These are phyloP conservation scores for Pterocles burchelli DNA, from an alignment of 2,113 vertebrate genomes.

Conservation along the genomic window DNA sequence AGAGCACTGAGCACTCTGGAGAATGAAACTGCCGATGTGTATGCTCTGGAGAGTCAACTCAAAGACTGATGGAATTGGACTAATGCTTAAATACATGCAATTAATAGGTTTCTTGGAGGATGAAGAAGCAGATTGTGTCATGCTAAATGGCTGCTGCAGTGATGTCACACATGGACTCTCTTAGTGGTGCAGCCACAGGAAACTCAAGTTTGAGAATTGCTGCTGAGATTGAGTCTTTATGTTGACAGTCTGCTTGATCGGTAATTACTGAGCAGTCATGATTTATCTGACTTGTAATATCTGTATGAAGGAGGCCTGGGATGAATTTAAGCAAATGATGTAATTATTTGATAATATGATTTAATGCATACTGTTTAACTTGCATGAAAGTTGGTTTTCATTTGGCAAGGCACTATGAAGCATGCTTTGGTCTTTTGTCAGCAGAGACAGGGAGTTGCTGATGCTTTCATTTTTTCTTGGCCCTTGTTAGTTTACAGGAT, in stretches of 20 bases:
- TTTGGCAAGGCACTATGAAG: not conserved
- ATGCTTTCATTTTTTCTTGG: constrained; percentile 61
- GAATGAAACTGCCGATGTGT: not conserved
- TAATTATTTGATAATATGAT: constrained; percentile 33
- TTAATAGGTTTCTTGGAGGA: not conserved
- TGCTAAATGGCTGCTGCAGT: not conserved
- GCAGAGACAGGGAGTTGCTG: constrained; percentile 36
- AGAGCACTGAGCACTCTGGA: not conserved
- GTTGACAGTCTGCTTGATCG: not conserved
- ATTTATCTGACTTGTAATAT: constrained; percentile 33
- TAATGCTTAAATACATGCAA: not conserved
- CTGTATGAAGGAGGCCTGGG: not conserved
- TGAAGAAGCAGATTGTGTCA: not conserved
- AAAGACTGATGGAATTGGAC: not conserved
- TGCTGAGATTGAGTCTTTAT: not conserved
- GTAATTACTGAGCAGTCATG: constrained; percentile 6
- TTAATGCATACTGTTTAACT: constrained; percentile 32
- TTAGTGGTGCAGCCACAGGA: not conserved
- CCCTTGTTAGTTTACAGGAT: constrained; percentile 57
- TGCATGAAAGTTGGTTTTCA: constrained; percentile 14
- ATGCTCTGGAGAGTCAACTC: not conserved
- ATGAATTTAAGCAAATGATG: constrained; percentile 14
- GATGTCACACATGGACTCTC: not conserved
- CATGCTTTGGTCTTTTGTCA: constrained; percentile 9
- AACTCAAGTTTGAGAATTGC: not conserved